phyloP scores from a whole-genome alignment of 1,140 invertebrate genomes.

The Anthonomus grandis region DNA sequence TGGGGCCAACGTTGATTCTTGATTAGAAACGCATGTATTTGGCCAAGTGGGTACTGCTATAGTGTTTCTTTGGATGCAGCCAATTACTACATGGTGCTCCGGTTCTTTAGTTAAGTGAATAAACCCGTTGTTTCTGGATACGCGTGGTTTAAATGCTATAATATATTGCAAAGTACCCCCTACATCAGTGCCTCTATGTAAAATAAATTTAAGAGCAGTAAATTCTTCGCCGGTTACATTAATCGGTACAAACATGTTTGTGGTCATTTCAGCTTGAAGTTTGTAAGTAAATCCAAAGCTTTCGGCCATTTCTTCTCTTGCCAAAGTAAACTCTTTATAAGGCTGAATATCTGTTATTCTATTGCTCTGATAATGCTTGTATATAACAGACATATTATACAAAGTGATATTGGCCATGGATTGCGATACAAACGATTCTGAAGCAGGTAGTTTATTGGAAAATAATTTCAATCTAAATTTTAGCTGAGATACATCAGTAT shows the following conservation, averaged over 20 bases:
- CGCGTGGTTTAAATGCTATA: slow-evolving; percentile 57
- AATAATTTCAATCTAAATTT: slow-evolving; percentile 24
- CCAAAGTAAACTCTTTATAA: slow-evolving; percentile 50
- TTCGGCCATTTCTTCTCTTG: slow-evolving; percentile 63
- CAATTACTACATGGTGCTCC: slow-evolving; percentile 53
- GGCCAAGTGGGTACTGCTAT: slow-evolving; percentile 55
- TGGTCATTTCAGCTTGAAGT: slow-evolving; percentile 54
- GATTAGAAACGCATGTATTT: slow-evolving; percentile 56
- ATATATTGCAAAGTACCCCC: slow-evolving; percentile 66
- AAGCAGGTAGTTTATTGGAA: slow-evolving; percentile 11
- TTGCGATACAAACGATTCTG: background rate
- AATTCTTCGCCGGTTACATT: slow-evolving; percentile 61
- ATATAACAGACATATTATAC: slow-evolving; percentile 25
- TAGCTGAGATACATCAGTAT: slow-evolving; percentile 8
- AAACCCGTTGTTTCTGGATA: slow-evolving; percentile 49
- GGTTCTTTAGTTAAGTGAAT: slow-evolving; percentile 31
- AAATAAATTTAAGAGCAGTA: slow-evolving; percentile 60
- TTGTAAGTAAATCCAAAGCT: slow-evolving; percentile 72
- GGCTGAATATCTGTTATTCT: slow-evolving; percentile 26
- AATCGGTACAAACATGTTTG: slow-evolving; percentile 55
- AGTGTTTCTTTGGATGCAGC: slow-evolving; percentile 57
- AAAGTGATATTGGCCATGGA: slow-evolving; percentile 11
- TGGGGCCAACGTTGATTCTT: slow-evolving; percentile 50
- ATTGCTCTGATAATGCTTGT: slow-evolving; percentile 22
- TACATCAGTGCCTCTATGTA: slow-evolving; percentile 65